Evolutionary conservation across 2,797 vertebrate species (phyloP), one percentile per base, ranked within the genome.

Genomic region (Micrastur ruficollis): DNA sequence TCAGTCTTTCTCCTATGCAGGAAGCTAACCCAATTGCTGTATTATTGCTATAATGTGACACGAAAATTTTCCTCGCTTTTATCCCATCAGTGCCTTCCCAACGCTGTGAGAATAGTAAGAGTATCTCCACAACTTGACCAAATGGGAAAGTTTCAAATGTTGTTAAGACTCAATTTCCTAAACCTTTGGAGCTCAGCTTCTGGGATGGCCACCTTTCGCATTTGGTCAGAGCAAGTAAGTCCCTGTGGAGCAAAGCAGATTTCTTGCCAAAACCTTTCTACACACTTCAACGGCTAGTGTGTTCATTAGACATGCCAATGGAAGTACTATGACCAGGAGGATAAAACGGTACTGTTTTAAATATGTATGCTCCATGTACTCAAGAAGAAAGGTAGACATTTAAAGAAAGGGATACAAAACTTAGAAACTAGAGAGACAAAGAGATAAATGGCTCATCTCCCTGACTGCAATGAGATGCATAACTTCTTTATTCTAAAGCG

Each of bases 401-500:
- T 76, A 62, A 52, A 40, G 40, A 79, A 34, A 80, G 26, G 44
- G 29, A 50, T 29, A 76, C 0, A 1, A 52, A 84, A 75, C 5
- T 34, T 34, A 50, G 36, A 73, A 70, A 78, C 11, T 38, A 9
- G 58, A 66, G 34, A 53, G 11, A 36, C 67, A 58, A 73, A 87
- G 12, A 32, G 16, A 83, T 40, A 94, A 86, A 82, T 0, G 2
- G 5, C 22, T 82, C 25, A 29, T 12, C 16, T 66, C 13, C 20
- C 21, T 21, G 67, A 53, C 42, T 66, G 66, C 0, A 0, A 52
- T 29, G n/a, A 81, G 31, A 56, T 23, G 31, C 8, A 1, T 6
- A 83, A 52, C 6, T 56, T 58, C n/a, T 72, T 72, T 40, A 59
- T 25, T 38, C 63, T 73, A 2, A 84, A 81, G 12, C 17, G 12